Evolutionary conservation across 1,140 invertebrate genomes (phyloP).

Genomic region (Drosophila takahashii): DNA sequence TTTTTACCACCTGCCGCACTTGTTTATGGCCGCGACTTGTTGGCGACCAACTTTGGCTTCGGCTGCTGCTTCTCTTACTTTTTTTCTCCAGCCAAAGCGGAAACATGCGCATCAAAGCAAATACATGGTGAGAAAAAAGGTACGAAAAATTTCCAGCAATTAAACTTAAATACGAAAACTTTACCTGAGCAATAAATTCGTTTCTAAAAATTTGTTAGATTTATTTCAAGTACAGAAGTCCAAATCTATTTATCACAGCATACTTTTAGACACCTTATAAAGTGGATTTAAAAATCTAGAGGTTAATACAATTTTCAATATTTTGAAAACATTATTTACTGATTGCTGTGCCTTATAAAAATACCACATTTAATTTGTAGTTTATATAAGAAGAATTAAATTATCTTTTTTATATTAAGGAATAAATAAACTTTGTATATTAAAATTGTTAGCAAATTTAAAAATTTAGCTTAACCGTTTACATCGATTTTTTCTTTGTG

Average conservation of each 20-base stretch:
- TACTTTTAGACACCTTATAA: neutral
- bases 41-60: conserved; percentile 50
- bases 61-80: conserved; percentile 2
- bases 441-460: too few relatives aligned
- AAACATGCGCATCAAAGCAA: conserved; percentile 52
- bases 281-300: too few relatives aligned
- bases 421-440: too few relatives aligned
- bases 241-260: neutral
- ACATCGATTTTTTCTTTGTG: conserved; percentile 15
- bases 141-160: neutral
- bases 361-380: too few relatives aligned
- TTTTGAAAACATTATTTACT: too few relatives aligned
- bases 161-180: neutral
- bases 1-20: conserved; percentile 64
- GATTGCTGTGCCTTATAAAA: too few relatives aligned
- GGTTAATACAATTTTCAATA: too few relatives aligned
- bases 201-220: too few relatives aligned
- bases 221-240: too few relatives aligned
- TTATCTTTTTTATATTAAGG: neutral
- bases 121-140: conserved; percentile 8
- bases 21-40: conserved; percentile 57
- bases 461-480: neutral
- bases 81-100: conserved; percentile 39
- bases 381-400: too few relatives aligned
- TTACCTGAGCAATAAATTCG: too few relatives aligned